Evolutionary conservation across 2,888 invertebrate species (phyloP), one percentile per base, ranked within the genome.

Genomic region (Epistrophe grossulariae): DNA sequence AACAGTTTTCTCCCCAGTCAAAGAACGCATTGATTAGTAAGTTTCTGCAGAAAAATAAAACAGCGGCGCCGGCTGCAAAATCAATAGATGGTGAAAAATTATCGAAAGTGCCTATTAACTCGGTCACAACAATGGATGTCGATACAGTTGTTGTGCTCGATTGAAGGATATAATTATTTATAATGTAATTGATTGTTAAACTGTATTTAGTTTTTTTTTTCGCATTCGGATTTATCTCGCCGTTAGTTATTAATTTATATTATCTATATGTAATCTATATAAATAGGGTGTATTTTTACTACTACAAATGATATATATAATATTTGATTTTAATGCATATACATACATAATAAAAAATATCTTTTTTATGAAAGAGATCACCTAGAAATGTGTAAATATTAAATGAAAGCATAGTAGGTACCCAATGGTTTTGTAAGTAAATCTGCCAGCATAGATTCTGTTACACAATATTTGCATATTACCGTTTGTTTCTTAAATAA

Each of bases 1-100:
- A 92, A 78, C 88, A 91, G 62, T 90, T 92, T 55, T 89, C 91
- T 8, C 89, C 90, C 64, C 88, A 90, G 59, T 88, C 90, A 31
- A 93, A 92, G 88, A 93, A 92, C 70, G 91, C 90, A 3, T 89
- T 93, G 9, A 94, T 94, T 31, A 94, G 94, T 45, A 92, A 94
- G 87, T 94, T 93, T 78, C 92, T 94, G 19, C 93, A 90, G 59
- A 91, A 91, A 60, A 88, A 82, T 11, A 88, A 79, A 43, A 31
- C 45, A 9, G n/a, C 57, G 1, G n/a, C 70, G 4, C 3, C 52
- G 5, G 15, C 48, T 7, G 45, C 19, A 19, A 48, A 43, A n/a
- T 50, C 19, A 35, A 68, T 19, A 19, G n/a, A 55, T n/a, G 13
- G 1, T 9, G 55, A 19, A 5, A 72, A 59, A 15, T 28, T 52